A percentile compares a stretch with the other conserved stretches of the same genome.
These are phyloP conservation scores for Isoperla grammatica DNA, from an alignment of 2,888 invertebrate species.

Conservation along the genomic window DNA sequence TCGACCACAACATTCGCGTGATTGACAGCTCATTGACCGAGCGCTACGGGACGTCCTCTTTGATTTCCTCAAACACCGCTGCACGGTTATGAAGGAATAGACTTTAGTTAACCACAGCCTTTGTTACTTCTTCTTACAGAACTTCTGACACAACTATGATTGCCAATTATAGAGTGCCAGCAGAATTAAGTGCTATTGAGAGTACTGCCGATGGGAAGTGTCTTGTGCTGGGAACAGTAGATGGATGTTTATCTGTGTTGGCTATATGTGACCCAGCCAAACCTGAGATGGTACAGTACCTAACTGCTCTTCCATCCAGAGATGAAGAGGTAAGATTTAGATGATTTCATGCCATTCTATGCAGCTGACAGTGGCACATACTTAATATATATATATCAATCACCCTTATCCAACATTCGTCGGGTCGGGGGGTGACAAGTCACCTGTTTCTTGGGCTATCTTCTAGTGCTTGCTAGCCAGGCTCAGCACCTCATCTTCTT, in stretches of 20 bases:
- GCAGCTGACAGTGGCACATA: no score
- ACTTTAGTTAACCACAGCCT: no score
- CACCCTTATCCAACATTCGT: no score
- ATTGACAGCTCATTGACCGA: no score
- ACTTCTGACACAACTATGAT: slow-evolving; percentile 84
- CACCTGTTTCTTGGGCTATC: no score
- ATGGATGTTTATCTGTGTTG: slow-evolving; percentile 89
- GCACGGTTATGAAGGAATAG: no score
- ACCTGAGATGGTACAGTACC: slow-evolving; percentile 57
- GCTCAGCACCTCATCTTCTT: no score
- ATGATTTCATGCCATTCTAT: slow-evolving; percentile 10
- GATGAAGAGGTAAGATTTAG: slow-evolving; percentile 53
- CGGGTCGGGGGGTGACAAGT: no score
- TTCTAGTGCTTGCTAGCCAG: no score
- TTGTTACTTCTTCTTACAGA: slow-evolving; percentile 51
- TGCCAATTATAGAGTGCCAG: slow-evolving; percentile 87
- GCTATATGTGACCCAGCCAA: slow-evolving; percentile 69
- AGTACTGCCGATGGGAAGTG: slow-evolving; percentile 78
- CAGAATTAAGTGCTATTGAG: slow-evolving; percentile 81
- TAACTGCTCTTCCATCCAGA: slow-evolving; percentile 62
- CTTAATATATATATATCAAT: slow-evolving; percentile 7
- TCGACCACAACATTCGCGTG: no score
- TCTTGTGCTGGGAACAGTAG: slow-evolving; percentile 83
- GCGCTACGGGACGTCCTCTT: no score
- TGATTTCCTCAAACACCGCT: no score